Conservation (phyloP, 2,888 invertebrate genomes). For the Habroteleia sp. region DNA sequence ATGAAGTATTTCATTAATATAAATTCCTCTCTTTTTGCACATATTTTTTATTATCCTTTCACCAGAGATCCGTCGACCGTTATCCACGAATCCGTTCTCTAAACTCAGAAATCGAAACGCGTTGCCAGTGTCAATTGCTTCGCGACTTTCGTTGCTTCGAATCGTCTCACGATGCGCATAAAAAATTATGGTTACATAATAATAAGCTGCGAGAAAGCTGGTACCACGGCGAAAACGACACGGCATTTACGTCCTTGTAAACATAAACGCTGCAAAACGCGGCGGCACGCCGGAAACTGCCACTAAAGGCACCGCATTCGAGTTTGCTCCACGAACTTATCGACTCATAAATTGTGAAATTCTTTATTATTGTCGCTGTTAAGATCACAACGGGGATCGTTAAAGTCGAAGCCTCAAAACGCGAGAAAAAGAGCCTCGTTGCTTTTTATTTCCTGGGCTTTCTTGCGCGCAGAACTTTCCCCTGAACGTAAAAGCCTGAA, state of each 20-base stretch:
- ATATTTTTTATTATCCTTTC: no score
- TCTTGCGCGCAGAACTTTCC: conserved; percentile 44
- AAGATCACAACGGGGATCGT: conserved; percentile 62
- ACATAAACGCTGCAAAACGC: conserved; percentile 69
- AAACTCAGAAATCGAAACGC: conserved; percentile 26
- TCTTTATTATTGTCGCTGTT: conserved; percentile 73
- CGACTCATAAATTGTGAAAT: conserved; percentile 72
- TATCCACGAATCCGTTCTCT: no score
- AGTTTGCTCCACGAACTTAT: conserved; percentile 68
- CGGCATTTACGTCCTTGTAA: conserved; percentile 71
- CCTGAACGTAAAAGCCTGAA: conserved; percentile 60
- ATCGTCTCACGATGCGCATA: conserved; percentile 72
- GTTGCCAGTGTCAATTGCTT: conserved; percentile 18
- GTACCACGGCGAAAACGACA: conserved; percentile 67
- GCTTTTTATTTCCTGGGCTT: conserved; percentile 48
- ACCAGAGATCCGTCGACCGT: no score
- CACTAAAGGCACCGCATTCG: conserved; percentile 58
- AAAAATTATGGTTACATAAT: conserved; percentile 79
- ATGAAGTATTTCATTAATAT: no score
- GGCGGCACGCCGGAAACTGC: conserved; percentile 55
- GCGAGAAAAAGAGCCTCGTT: conserved; percentile 44
- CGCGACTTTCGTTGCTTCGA: conserved; percentile 2
- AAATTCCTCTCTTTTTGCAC: neutral
- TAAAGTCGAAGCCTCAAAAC: conserved; percentile 64
- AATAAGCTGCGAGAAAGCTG: conserved; percentile 72